Evolutionary conservation across 2,113 vertebrate species (phyloP).

Genomic region (Manacus vitellinus): DNA sequence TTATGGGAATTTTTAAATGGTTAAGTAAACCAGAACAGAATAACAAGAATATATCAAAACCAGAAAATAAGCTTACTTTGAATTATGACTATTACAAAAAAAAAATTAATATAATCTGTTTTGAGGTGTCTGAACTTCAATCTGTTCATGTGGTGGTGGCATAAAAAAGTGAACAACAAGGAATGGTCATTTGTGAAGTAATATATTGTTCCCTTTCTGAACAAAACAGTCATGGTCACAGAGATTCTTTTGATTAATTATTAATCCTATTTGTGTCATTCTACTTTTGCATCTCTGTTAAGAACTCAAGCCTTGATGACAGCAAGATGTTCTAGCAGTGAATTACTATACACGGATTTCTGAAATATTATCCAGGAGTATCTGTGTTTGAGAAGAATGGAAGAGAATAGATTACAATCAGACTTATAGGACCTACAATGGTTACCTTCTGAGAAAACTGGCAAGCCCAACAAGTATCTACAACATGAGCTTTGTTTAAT

Average conservation of each 20-base stretch:
- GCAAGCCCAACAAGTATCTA: neutral
- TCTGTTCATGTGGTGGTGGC: neutral
- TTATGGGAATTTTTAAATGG: neutral
- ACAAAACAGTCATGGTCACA: neutral
- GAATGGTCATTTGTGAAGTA: neutral
- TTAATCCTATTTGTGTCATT: neutral
- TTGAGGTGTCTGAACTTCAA: neutral
- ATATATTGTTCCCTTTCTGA: neutral
- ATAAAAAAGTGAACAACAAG: neutral
- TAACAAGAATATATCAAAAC: neutral
- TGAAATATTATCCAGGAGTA: neutral
- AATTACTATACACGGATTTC: neutral
- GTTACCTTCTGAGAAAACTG: neutral
- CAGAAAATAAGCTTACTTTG: neutral
- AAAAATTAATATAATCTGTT: neutral
- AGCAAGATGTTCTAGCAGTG: conserved; percentile 12
- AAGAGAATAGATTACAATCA: neutral
- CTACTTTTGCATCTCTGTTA: conserved; percentile 22
- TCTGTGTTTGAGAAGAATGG: neutral
- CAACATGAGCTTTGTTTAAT: neutral
- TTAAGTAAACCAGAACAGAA: neutral
- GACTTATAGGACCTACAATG: neutral
- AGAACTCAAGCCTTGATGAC: neutral
- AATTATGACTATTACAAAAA: neutral
- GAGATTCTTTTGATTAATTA: neutral